Evolutionary conservation across 2,888 invertebrate species (phyloP), one percentile per base, ranked within the genome.

Genomic region (Melanotus villosus): DNA sequence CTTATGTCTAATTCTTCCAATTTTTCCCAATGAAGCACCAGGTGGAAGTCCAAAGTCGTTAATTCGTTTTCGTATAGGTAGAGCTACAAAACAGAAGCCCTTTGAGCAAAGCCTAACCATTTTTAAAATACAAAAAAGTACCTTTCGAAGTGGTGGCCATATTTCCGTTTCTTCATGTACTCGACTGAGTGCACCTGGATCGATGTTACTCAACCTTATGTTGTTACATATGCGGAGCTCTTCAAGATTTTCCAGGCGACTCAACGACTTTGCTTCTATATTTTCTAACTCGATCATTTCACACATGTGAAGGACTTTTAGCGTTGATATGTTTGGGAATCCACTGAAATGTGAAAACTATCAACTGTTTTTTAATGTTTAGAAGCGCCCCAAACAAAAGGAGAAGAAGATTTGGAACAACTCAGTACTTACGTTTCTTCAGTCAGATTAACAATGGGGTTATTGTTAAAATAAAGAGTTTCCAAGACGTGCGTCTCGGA

Each of bases 1-100:
- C 89, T 88, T 6, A 96, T 86, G 73, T 93, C 90, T 56, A 95
- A 81, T 56, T 86, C 86, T 23, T 88, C 85, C 12, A 96, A 81
- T 23, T 88, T 84, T 76, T 92, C 91, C 95, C 94, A 95, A 59
- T 91, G 89, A 0, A 89, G 87, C 1, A 92, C 74, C 41, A 92
- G 82, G 10, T 87, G 86, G n/a, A 86, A 84, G 72, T 93, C 89
- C n/a, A 96, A 82, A 74, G 89, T 89, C 0, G 88, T 84, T 1
- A 93, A 83, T 74, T 91, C 90, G 84, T 96, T 95, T 72, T 92
- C 90, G 76, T 90, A 88, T 7, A 96, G 83, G 77, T 91, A 88
- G 0, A 97, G 83, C 91, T 93, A 82, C 21, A 84, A 83, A 72
- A 58, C 72, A 32, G 6, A 2, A 32, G 7, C 26, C 7, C 7